Conservation (phyloP, 2,797 vertebrate species). For the Gorsachius magnificus region DNA sequence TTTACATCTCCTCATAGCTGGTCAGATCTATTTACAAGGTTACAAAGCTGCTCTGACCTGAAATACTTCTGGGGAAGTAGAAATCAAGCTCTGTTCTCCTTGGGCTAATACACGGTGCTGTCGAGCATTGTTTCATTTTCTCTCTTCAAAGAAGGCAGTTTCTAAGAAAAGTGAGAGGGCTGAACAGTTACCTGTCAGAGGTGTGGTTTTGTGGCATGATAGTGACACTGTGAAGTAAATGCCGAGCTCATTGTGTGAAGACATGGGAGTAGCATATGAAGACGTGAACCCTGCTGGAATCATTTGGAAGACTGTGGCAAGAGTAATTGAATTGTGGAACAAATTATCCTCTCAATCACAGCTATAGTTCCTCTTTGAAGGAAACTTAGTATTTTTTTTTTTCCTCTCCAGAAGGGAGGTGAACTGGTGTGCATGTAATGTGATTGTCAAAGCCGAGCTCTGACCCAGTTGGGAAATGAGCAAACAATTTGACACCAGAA, state of each 20-base stretch:
- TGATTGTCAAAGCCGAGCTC: neutral
- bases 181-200: neutral
- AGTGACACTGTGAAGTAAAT: neutral
- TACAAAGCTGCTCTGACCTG: neutral
- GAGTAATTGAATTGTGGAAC: neutral
- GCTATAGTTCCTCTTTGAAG: neutral
- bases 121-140: neutral
- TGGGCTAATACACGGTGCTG: neutral
- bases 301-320: neutral
- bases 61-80: neutral
- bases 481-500: neutral
- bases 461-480: neutral
- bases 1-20: neutral
- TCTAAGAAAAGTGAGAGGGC: neutral
- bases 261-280: neutral
- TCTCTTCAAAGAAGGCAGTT: neutral
- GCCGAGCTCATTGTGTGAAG: neutral
- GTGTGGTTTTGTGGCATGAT: neutral
- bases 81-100: neutral
- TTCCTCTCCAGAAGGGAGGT: neutral
- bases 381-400: neutral
- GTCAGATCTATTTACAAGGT: neutral
- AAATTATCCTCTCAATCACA: neutral
- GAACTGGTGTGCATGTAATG: neutral
- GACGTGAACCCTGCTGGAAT: neutral